phyloP scores from a whole-genome alignment of 2,888 invertebrate species.

The Furcula furcula region DNA sequence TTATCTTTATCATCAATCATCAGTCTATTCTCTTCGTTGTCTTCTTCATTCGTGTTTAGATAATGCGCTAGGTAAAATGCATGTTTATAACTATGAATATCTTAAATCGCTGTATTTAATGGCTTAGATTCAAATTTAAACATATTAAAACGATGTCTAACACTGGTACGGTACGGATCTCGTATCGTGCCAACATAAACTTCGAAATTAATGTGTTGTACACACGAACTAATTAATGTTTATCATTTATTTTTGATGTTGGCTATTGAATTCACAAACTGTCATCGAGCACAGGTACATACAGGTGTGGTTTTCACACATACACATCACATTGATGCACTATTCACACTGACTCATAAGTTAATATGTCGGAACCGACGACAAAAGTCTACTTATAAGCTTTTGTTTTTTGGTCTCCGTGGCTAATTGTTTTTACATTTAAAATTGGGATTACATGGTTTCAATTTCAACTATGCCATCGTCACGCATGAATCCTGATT shows the following conservation, averaged over 20 bases:
- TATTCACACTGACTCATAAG: conserved; percentile 41
- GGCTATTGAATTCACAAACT: conserved; percentile 38
- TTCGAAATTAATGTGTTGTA: conserved; percentile 30
- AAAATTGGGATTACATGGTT: conserved; percentile 41
- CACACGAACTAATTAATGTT: conserved; percentile 31
- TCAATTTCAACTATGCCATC: conserved; percentile 16
- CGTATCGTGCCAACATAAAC: conserved; percentile 31
- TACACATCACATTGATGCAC: conserved; percentile 38
- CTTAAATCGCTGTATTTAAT: conserved; percentile 21
- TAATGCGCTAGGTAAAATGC: conserved; percentile 28
- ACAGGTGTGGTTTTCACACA: conserved; percentile 49
- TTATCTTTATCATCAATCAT: conserved; percentile 30
- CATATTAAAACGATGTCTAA: conserved; percentile 24
- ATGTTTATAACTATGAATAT: conserved; percentile 24
- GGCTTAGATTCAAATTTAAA: conserved; percentile 17
- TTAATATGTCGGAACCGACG: conserved; percentile 29
- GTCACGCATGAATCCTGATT: conserved; percentile 37
- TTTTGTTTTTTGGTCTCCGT: conserved; percentile 28
- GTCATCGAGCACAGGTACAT: conserved; percentile 37
- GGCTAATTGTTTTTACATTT: conserved; percentile 21
- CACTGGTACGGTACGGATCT: conserved; percentile 19
- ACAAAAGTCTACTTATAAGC: conserved; percentile 26
- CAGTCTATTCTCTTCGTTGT: conserved; percentile 30
- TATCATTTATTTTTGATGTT: conserved; percentile 32
- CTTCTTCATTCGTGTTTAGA: conserved; percentile 34